Percentiles rank a stretch among this genome's conserved stretches.
These are phyloP conservation scores for Craniophora ligustri DNA, from an alignment of 2,888 invertebrate genomes.

Conservation along the genomic window DNA sequence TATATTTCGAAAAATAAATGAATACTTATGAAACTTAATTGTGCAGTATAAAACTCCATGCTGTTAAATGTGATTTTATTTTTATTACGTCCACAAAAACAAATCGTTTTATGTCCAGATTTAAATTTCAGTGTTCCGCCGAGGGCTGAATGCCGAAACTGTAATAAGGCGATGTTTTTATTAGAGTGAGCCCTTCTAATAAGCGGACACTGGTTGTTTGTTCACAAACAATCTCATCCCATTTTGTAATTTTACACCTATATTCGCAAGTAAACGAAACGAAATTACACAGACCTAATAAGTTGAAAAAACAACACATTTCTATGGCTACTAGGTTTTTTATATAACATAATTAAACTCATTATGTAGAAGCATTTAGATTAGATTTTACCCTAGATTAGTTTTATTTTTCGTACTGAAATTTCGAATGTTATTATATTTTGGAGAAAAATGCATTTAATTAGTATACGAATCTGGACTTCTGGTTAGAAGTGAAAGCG, in stretches of 20 bases:
- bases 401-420: no score
- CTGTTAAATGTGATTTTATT: constrained; percentile 77
- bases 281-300: constrained; percentile 69
- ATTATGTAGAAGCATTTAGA: no score
- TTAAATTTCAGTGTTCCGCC: constrained; percentile 77
- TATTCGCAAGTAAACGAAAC: constrained; percentile 69
- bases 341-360: neutral
- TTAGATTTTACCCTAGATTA: no score
- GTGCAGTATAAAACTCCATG: constrained; percentile 66
- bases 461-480: no score
- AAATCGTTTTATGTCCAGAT: constrained; percentile 81
- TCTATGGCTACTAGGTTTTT: neutral
- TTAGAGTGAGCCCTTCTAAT: constrained; percentile 82
- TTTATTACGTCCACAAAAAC: constrained; percentile 80
- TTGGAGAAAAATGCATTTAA: no score
- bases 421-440: no score
- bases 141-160: constrained; percentile 65
- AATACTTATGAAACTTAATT: constrained; percentile 64
- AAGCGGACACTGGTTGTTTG: constrained; percentile 83
- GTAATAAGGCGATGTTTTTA: constrained; percentile 86
- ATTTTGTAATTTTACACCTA: constrained; percentile 81
- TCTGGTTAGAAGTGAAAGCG: no score
- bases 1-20: constrained; percentile 30
- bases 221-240: constrained; percentile 81
- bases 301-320: constrained; percentile 60